Conservation (phyloP, 1,140 invertebrate genomes). For the Gonioctena quinquepunctata region DNA sequence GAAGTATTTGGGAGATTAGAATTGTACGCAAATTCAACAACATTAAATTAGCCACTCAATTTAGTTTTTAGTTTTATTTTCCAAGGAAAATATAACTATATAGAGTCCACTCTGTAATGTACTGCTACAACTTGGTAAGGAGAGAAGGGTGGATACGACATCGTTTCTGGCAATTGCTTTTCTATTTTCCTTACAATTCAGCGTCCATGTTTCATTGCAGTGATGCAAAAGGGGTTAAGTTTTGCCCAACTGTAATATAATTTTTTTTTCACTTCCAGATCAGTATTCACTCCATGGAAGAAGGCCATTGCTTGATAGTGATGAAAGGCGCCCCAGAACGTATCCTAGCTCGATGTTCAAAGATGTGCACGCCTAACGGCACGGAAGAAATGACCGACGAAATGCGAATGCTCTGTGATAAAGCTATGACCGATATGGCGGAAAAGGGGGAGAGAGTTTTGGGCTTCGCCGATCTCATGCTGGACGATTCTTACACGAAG, state of each 20-base stretch:
- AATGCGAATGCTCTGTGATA: slow-evolving; percentile 55
- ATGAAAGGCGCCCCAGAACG: slow-evolving; percentile 94
- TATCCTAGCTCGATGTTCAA: slow-evolving; percentile 77
- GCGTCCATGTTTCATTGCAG: too few species aligned
- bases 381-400: slow-evolving; percentile 64
- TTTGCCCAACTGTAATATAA: not conserved
- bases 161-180: too few species aligned
- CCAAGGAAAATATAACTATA: too few species aligned
- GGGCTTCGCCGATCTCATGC: slow-evolving; percentile 74
- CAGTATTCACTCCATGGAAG: slow-evolving; percentile 44
- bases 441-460: slow-evolving; percentile 86
- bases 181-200: too few species aligned
- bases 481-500: slow-evolving; percentile 57
- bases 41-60: too few species aligned
- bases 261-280: slow-evolving; percentile 33
- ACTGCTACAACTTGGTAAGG: too few species aligned
- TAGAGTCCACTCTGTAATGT: too few species aligned
- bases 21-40: too few species aligned
- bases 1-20: too few species aligned
- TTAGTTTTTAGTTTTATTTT: too few species aligned
- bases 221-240: too few species aligned
- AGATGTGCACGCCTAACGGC: slow-evolving; percentile 71
- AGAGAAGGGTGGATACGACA: too few species aligned
- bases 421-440: slow-evolving; percentile 79
- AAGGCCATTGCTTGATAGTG: slow-evolving; percentile 63